Evolutionary conservation across 2,888 invertebrate genomes (phyloP).

Genomic region (Sceliomorpha sp.): DNA sequence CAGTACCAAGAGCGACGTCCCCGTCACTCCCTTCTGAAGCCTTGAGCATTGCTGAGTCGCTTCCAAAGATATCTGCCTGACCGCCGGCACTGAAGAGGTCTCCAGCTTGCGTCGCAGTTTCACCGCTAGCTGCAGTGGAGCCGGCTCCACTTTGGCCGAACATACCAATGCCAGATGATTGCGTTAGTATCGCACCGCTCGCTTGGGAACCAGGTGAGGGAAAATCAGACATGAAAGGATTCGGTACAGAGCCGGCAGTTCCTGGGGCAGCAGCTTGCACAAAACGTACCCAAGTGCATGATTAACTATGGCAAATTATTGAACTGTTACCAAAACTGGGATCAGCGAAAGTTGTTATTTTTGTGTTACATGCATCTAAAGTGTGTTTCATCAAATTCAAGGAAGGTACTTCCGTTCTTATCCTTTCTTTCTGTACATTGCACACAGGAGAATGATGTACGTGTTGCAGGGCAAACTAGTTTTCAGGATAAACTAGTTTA

Average conservation of each 20-base stretch:
- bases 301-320: slow-evolving; percentile 16
- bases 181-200: slow-evolving; percentile 33
- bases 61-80: slow-evolving; percentile 77
- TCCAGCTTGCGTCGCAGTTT: slow-evolving; percentile 62
- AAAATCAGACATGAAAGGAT: slow-evolving; percentile 85
- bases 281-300: slow-evolving; percentile 71
- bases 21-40: slow-evolving; percentile 65
- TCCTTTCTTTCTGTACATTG: too few species aligned
- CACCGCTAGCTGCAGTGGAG: slow-evolving; percentile 41
- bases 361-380: background rate
- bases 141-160: slow-evolving; percentile 45
- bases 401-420: too few species aligned
- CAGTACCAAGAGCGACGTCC: slow-evolving; percentile 60
- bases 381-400: background rate
- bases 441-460: too few species aligned
- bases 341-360: slow-evolving; percentile 8
- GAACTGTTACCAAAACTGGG: slow-evolving; percentile 1
- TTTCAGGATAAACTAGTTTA: too few species aligned
- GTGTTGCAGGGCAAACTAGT: too few species aligned
- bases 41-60: slow-evolving; percentile 73
- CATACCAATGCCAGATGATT: slow-evolving; percentile 42
- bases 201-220: slow-evolving; percentile 59
- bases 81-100: slow-evolving; percentile 76
- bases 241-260: slow-evolving; percentile 81
- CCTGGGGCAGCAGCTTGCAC: slow-evolving; percentile 83